Base-by-base conservation (phyloP, 1,140 invertebrate genomes). In the Neocloeon triangulifer region DNA sequence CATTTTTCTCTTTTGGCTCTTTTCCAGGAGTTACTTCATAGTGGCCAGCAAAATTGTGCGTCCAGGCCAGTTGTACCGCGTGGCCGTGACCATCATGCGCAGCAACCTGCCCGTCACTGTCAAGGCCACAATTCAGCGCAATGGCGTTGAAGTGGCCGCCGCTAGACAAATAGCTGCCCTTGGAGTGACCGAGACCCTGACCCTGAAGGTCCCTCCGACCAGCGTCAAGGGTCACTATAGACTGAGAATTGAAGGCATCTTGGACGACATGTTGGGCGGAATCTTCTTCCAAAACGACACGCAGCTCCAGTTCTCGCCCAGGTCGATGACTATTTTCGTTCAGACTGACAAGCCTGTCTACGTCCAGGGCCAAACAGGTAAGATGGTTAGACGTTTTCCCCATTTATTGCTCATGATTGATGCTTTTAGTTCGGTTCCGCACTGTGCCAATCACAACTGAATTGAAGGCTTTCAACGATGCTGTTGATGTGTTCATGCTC, bases 341-440 rank as follows among this genome's bases (percentile, higher is more conserved):
- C 88, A 94, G 53, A 73, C 84, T 33, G 85, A 96, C 47, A 92
- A 92, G 49, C 86, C 88, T 0, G 67, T 92, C 0, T 96, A 95
- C 45, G 92, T 77, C 66, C 88, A 92, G 52, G 73, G 81, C 2
- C 78, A 94, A 50, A 81, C 66, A 21, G 71, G 75, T 78, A 52
- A 45, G 45, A 37, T n/a, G n/a, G n/a, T n/a, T n/a, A n/a, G n/a
- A n/a, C n/a, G n/a, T n/a, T n/a, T n/a, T n/a, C n/a, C n/a, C n/a
- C n/a, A n/a, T n/a, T n/a, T n/a, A n/a, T n/a, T n/a, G n/a, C n/a
- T 27, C 15, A 5, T 33, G 14, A 8, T 21, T 19, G 5, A 18
- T 28, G 5, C 15, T 16, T 9, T 5, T 56, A 77, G 77, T 94
- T 0, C 59, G 68, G 29, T 89, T 94, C 47, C 65, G 89, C 16